Evolutionary conservation across 2,113 vertebrate genomes (phyloP).

Genomic region (Shinisaurus crocodilurus): DNA sequence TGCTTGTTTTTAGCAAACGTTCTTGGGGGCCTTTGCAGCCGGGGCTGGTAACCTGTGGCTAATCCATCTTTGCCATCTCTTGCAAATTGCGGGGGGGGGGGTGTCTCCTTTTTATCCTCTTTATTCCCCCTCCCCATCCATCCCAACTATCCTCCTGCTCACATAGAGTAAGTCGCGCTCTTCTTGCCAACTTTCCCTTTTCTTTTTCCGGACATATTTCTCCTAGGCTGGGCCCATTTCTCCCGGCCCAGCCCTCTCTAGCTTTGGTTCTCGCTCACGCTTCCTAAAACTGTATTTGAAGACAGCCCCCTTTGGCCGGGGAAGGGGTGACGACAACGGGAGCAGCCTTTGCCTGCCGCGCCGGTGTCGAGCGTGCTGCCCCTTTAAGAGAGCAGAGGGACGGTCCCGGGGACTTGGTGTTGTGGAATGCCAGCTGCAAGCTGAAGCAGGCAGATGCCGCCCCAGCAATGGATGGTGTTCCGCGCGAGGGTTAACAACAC

Average conservation of each 20-base stretch:
- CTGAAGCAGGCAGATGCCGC: slow-evolving; percentile 16
- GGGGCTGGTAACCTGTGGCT: no score
- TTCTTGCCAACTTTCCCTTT: background rate
- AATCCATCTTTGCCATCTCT: background rate
- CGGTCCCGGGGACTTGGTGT: slow-evolving; percentile 51
- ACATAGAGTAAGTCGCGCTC: background rate
- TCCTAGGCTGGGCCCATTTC: background rate
- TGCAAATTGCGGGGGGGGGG: background rate
- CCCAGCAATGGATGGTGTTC: slow-evolving; percentile 56
- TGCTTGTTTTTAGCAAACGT: no score
- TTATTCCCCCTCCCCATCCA: no score
- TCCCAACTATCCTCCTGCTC: no score
- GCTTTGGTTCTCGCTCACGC: no score
- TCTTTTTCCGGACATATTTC: background rate
- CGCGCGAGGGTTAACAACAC: slow-evolving; percentile 84
- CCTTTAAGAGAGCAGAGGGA: slow-evolving; percentile 61
- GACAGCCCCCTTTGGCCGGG: no score
- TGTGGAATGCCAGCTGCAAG: slow-evolving; percentile 75
- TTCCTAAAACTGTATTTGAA: background rate
- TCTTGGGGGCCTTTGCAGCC: no score
- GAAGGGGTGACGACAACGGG: background rate
- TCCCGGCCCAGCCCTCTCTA: accelerated
- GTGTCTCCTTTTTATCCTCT: background rate
- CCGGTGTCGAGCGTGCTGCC: background rate
- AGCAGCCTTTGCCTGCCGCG: background rate